Evolutionary conservation across 1,140 invertebrate species (phyloP), one percentile per base, ranked within the genome.

Genomic region (Microplitis mediator): DNA sequence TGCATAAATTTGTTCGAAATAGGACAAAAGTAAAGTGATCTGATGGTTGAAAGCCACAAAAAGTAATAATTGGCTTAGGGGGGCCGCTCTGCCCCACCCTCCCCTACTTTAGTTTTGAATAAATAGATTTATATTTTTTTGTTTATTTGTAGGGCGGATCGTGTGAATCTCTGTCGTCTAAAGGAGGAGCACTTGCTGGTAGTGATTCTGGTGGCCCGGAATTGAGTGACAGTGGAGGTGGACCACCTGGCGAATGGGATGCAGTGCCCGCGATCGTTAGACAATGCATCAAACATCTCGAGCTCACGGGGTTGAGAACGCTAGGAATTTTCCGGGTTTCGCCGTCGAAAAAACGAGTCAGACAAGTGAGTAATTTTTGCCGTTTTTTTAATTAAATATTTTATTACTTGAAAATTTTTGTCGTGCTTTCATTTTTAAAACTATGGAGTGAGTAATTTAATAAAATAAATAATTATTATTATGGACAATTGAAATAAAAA

Each of bases 281-380:
- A 34, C 91, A 91, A 58, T 97, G 95, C 81, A 91, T 96, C 66
- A 90, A 91, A 71, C 93, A 97, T 84, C 89, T 97, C 36, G 91
- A 95, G 80, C 86, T 88, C 11, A 90, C 94, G 75, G 95, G 95
- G 11, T 88, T 98, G 6, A 90, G 92, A 72, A 95, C 94, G 13
- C 88, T 96, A 8, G 96, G 96, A 1, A 92, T 97, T 58, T 98
- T 98, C 87, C 89, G 96, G 73, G 95, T 98, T 32, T 95, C 94
- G 61, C 92, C 93, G 52, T 96, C 95, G 0, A 96, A 96, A 83
- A 97, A 97, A 83, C 89, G 95, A 84, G 93, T 96, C 39, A 89
- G 95, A 87, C 95, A 97, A 91, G 95, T 97, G 83, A 85, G 82
- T 54, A 3, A 13, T 60, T 35, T 54, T 39, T 56, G 6, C 58